Percentiles rank a stretch among this genome's conserved stretches.
Evolutionary conservation across 2,888 invertebrate genomes (phyloP).

Genomic region (Tineola bisselliella): DNA sequence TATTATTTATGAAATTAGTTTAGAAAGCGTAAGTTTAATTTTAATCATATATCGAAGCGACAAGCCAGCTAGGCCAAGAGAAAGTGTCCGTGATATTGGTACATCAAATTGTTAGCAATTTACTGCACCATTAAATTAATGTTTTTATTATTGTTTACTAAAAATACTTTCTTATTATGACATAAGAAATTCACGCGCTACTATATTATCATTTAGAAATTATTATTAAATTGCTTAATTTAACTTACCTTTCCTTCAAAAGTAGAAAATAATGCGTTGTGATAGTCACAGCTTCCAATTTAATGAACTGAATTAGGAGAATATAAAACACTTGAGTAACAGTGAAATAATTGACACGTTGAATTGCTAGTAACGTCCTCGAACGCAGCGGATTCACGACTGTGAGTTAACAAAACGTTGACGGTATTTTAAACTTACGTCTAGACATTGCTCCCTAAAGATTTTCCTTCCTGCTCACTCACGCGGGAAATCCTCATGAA

Average conservation of each 20-base stretch:
- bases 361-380: background rate
- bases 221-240: too few relatives aligned
- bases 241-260: constrained; percentile 35
- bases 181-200: background rate
- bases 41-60: background rate
- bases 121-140: constrained; percentile 24
- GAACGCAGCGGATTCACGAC: constrained; percentile 48
- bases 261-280: constrained; percentile 20
- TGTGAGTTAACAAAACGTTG: constrained; percentile 44
- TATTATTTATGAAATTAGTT: background rate
- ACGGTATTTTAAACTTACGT: constrained; percentile 56
- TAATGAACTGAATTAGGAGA: background rate
- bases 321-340: background rate
- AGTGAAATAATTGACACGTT: constrained; percentile 15
- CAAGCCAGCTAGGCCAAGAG: constrained; percentile 29
- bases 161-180: constrained; percentile 12
- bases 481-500: constrained; percentile 19
- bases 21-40: background rate
- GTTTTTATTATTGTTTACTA: constrained; percentile 17
- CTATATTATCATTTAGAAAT: background rate
- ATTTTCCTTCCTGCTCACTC: constrained; percentile 19
- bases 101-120: constrained; percentile 50
- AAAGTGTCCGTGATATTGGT: constrained; percentile 36
- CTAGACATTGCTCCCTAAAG: constrained; percentile 46
- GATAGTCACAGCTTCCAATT: constrained; percentile 24